A percentile compares a stretch with the other conserved stretches of the same genome.
Conservation (phyloP, 2,113 vertebrate species). For the Callopanchax toddi region DNA sequence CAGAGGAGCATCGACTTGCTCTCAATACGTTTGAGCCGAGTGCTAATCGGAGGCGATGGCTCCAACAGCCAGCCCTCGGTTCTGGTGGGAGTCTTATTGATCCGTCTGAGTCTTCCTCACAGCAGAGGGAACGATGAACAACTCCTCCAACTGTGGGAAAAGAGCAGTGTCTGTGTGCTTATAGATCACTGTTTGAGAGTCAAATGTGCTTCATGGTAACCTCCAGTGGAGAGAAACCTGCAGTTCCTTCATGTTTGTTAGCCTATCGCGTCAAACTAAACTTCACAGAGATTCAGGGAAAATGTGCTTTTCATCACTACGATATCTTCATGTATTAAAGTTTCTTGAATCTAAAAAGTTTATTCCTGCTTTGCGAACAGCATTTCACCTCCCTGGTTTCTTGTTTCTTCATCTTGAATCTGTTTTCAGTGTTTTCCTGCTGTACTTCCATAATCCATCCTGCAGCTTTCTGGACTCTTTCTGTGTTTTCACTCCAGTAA, state of each 20-base stretch:
- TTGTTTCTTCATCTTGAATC: background rate
- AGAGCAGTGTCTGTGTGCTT: constrained; percentile 4
- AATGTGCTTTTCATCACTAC: no score
- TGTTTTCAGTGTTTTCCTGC: background rate
- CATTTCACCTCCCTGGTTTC: background rate
- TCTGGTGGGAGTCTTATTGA: constrained; percentile 45
- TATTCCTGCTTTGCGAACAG: no score
- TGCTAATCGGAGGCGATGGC: constrained; percentile 34
- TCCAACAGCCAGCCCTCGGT: constrained; percentile 18
- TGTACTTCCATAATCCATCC: background rate
- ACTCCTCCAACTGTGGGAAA: background rate
- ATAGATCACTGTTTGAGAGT: background rate
- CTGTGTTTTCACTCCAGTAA: background rate
- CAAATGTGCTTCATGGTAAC: background rate
- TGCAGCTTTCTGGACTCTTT: background rate
- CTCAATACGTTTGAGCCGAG: constrained; percentile 12
- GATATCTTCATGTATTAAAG: no score
- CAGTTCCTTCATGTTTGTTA: background rate
- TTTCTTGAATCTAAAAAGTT: background rate
- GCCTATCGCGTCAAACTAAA: no score
- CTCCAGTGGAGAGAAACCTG: background rate
- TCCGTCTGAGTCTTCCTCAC: constrained; percentile 34
- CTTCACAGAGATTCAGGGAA: no score
- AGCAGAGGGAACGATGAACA: constrained; percentile 10
- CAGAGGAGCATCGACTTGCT: constrained; percentile 9